Percentiles rank a stretch among this genome's conserved stretches.
Evolutionary conservation across 2,113 vertebrate genomes (phyloP).

Genomic region (Rousettus leschenaultii): DNA sequence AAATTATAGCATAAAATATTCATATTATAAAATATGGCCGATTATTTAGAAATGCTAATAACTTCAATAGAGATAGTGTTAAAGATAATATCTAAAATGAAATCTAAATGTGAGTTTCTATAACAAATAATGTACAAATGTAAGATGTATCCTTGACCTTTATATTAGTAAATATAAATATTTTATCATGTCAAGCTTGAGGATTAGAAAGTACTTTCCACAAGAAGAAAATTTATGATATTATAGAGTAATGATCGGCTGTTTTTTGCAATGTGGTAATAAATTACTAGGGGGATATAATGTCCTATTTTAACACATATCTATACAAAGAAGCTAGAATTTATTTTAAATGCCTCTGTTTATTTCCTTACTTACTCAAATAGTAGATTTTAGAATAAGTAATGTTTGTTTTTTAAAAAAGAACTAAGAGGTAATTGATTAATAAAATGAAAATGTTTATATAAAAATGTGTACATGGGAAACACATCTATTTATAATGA

Average conservation of each 20-base stretch:
- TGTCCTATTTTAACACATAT: neutral
- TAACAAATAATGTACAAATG: neutral
- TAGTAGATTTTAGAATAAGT: neutral
- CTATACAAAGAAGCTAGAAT: neutral
- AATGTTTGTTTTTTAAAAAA: neutral
- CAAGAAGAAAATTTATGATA: neutral
- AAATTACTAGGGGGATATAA: neutral
- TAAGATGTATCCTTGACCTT: neutral
- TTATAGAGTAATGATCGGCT: neutral
- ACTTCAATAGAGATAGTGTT: neutral
- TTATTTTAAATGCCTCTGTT: neutral
- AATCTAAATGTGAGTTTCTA: neutral
- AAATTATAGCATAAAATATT: neutral
- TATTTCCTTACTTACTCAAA: neutral
- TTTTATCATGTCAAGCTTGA: neutral
- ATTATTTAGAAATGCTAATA: neutral
- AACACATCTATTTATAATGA: neutral
- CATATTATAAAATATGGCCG: neutral
- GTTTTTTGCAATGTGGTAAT: neutral
- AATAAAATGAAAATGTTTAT: neutral
- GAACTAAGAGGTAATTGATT: neutral
- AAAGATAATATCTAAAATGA: neutral
- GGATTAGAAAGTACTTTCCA: neutral
- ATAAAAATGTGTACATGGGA: neutral
- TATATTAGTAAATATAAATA: conserved; percentile 3